phyloP scores from a whole-genome alignment of 2,113 vertebrate species.

The Anolis sagrei region DNA sequence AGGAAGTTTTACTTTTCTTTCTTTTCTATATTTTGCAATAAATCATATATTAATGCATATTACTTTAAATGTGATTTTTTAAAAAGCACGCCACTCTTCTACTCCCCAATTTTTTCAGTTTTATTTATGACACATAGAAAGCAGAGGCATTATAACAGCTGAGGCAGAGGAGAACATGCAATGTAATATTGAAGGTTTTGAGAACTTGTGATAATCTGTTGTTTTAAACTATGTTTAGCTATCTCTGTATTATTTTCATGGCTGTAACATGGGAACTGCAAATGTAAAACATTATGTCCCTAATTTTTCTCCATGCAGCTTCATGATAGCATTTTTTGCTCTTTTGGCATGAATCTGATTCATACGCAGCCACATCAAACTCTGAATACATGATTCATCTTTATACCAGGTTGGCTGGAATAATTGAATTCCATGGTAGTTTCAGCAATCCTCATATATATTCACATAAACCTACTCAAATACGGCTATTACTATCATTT shows the following conservation, averaged over 20 bases:
- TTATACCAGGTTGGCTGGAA: conserved; percentile 45
- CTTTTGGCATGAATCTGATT: conserved; percentile 60
- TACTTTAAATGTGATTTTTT: too few species aligned
- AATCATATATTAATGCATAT: conserved; percentile 5
- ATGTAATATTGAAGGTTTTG: neutral
- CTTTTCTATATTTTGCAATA: conserved; percentile 38
- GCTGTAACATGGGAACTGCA: conserved; percentile 32
- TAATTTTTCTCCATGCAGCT: conserved; percentile 62
- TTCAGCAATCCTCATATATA: conserved; percentile 37
- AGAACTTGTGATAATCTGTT: neutral
- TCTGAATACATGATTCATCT: conserved; percentile 57
- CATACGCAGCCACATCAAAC: conserved; percentile 47
- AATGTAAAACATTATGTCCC: conserved; percentile 53
- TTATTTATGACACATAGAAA: conserved; percentile 10
- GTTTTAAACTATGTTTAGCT: conserved; percentile 40
- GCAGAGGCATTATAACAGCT: neutral
- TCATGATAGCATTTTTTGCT: conserved; percentile 60
- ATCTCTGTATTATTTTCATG: conserved; percentile 46
- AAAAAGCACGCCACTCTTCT: conserved; percentile 5
- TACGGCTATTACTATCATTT: conserved; percentile 46
- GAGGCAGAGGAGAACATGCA: conserved; percentile 34
- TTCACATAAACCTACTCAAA: conserved; percentile 24
- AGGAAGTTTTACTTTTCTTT: conserved; percentile 16
- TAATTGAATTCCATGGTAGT: conserved; percentile 42
- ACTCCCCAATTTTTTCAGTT: neutral